Evolutionary conservation across 2,113 vertebrate species (phyloP).

Genomic region (Hipposideros armiger): DNA sequence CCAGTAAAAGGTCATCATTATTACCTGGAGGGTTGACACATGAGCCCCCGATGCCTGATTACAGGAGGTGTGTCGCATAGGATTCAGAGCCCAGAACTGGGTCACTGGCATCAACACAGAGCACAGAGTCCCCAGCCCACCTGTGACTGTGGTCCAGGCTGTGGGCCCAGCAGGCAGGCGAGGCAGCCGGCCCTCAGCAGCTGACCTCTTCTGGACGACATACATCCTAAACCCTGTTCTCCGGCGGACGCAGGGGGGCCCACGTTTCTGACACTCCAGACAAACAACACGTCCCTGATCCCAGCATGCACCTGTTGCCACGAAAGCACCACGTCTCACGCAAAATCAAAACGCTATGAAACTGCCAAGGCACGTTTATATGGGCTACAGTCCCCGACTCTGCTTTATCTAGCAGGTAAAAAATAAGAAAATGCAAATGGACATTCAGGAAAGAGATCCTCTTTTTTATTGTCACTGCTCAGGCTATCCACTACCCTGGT

Average conservation of each 20-base stretch:
- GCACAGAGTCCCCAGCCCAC: accelerated
- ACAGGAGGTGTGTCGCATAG: accelerated
- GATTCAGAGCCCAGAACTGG: background rate
- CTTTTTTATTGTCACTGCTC: background rate
- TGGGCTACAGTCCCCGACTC: background rate
- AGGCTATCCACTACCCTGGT: accelerated
- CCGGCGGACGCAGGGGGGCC: accelerated
- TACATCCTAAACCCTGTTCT: background rate
- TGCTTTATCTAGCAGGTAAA: background rate
- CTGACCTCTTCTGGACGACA: background rate
- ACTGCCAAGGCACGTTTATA: background rate
- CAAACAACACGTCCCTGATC: background rate
- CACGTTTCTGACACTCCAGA: background rate
- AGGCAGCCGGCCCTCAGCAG: background rate
- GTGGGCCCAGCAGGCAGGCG: background rate
- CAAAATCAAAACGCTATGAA: background rate
- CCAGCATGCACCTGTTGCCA: accelerated
- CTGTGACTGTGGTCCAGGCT: background rate
- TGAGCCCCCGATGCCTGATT: background rate
- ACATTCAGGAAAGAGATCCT: background rate
- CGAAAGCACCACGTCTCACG: accelerated
- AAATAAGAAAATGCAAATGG: background rate
- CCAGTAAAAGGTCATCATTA: background rate
- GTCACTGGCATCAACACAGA: accelerated
- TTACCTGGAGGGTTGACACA: accelerated